Evolutionary conservation across 2,797 vertebrate species (phyloP).

Genomic region (Phataginus tricuspis): DNA sequence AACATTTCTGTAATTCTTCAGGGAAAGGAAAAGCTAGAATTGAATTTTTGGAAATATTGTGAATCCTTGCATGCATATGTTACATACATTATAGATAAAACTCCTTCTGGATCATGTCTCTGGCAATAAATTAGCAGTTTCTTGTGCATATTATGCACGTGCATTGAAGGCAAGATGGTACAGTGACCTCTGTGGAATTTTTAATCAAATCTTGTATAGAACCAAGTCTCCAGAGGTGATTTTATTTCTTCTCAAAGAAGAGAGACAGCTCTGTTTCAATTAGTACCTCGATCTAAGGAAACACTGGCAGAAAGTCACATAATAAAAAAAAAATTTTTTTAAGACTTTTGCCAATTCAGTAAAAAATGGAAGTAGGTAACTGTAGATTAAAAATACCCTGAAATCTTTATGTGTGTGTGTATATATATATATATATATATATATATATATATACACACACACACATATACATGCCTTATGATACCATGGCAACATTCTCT

Average conservation of each 20-base stretch:
- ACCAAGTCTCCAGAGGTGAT: slow-evolving; percentile 68
- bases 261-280: slow-evolving; percentile 80
- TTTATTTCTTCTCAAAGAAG: slow-evolving; percentile 74
- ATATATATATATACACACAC: too few relatives aligned
- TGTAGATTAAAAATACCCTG: slow-evolving; percentile 80
- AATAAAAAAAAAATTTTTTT: slow-evolving; percentile 65
- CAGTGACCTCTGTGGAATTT: slow-evolving; percentile 67
- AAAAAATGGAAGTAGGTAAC: slow-evolving; percentile 74
- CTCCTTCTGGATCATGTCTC: slow-evolving; percentile 32
- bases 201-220: slow-evolving; percentile 78
- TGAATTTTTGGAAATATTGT: slow-evolving; percentile 15
- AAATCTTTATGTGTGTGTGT: slow-evolving; percentile 59
- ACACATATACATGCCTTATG: slow-evolving; percentile 57
- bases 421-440: too few relatives aligned
- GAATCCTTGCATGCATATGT: slow-evolving; percentile 27
- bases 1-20: background rate
- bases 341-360: slow-evolving; percentile 55
- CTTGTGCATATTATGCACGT: slow-evolving; percentile 59
- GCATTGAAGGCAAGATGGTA: slow-evolving; percentile 20
- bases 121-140: slow-evolving; percentile 37
- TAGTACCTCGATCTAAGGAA: slow-evolving; percentile 78
- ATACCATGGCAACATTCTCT: slow-evolving; percentile 73
- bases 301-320: slow-evolving; percentile 59
- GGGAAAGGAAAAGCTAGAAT: background rate
- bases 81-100: slow-evolving; percentile 50